Conservation (phyloP, 2,888 invertebrate species). For the Tetragonisca angustula region DNA sequence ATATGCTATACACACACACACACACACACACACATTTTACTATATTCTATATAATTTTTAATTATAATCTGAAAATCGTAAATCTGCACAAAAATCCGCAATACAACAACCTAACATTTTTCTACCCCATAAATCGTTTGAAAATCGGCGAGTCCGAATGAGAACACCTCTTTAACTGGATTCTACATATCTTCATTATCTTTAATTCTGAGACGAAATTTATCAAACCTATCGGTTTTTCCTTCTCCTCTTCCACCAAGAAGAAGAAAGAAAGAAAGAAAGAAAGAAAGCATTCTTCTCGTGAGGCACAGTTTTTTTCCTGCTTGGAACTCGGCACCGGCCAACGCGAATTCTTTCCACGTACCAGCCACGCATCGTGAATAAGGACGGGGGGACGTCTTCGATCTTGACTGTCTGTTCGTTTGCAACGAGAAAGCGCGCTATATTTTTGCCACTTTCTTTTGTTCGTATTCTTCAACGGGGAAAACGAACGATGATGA, state of each 20-base stretch:
- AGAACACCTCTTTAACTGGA: too few species aligned
- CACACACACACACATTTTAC: too few species aligned
- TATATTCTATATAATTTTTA: too few species aligned
- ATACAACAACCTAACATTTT: too few species aligned
- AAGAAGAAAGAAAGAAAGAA: too few species aligned
- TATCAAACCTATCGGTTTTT: constrained; percentile 18
- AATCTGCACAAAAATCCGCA: too few species aligned
- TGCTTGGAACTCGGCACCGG: constrained; percentile 21
- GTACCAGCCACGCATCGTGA: constrained; percentile 33
- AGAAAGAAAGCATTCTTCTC: too few species aligned
- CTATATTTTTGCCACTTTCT: constrained; percentile 35
- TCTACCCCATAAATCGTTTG: too few species aligned
- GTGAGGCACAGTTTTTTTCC: neutral
- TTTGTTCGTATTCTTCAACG: constrained; percentile 49
- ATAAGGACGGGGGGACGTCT: constrained; percentile 31
- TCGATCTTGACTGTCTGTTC: constrained; percentile 44
- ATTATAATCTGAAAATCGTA: too few species aligned
- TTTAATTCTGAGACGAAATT: constrained; percentile 14
- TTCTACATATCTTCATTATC: too few species aligned
- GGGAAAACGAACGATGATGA: constrained; percentile 35
- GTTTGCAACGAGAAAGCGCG: constrained; percentile 30
- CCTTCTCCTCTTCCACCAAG: neutral
- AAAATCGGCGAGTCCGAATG: too few species aligned
- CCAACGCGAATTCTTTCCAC: constrained; percentile 31
- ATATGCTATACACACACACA: too few species aligned